Evolutionary conservation across 2,888 invertebrate species (phyloP), one percentile per base, ranked within the genome.

Genomic region (Exephanes ischioxanthus): DNA sequence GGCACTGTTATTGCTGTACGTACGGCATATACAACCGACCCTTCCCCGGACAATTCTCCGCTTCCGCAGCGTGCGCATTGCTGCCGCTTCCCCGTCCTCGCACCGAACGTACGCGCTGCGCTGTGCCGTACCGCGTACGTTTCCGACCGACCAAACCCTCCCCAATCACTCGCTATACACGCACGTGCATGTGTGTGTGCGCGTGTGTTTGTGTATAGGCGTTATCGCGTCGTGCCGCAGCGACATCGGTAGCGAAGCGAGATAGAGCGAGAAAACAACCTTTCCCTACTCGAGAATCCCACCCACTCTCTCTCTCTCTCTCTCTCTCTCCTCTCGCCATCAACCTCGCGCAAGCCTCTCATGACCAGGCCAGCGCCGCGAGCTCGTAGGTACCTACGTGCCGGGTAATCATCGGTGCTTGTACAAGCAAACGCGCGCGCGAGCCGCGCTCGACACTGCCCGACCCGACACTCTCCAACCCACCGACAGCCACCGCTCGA

Each of bases 351-450:
- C 22, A 41, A 22, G 55, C 53, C 72, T 55, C 78, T 81, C 73
- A 19, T 72, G 48, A 53, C 14, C 78, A 26, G 26, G 72, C 48
- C 68, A 72, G 53, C 63, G 37, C 26, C 63, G 66, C 19, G 67
- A 67, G 55, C 66, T 55, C 30, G 45, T 53, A 77, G 71, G 41
- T 45, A 68, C 22, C 75, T 63, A 80, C 71, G 79, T 82, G 82
- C 75, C 33, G 80, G 78, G 77, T 83, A 86, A 86, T 86, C 76
- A 83, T 83, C 71, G 76, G 83, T 70, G 72, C 76, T 83, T 80
- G 72, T 71, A 82, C 82, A 80, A 77, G 80, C 82, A 78, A 82
- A 83, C 63, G 63, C 80, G 51, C 51, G 67, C 45, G 58, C 58
- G 77, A 72, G 72, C 22, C 11, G 41, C 76, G 73, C 67, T 78